Conservation (phyloP, 1,140 invertebrate species). For the Sminthurides bifidus region DNA sequence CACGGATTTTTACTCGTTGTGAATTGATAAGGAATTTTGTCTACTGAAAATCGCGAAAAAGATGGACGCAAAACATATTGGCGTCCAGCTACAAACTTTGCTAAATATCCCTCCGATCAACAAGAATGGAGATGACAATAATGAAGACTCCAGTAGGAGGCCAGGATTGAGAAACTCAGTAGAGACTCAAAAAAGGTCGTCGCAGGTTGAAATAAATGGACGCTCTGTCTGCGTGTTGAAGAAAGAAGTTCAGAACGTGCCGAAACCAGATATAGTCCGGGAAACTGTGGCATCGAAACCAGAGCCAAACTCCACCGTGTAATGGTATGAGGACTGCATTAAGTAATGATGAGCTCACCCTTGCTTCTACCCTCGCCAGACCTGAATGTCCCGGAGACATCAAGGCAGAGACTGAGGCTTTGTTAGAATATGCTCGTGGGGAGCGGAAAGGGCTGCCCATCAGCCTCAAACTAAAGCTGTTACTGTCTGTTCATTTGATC, state of each 20-base stretch:
- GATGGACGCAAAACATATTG: slow-evolving; percentile 13
- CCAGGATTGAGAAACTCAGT: background rate
- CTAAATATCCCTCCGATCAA: slow-evolving; percentile 22
- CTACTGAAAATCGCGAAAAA: too few species aligned
- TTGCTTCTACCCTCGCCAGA: background rate
- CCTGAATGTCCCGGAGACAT: slow-evolving; percentile 13
- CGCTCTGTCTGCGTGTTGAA: background rate
- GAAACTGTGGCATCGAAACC: background rate
- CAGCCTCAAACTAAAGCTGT: background rate
- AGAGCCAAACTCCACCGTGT: background rate
- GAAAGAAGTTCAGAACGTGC: background rate
- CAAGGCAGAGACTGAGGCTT: background rate
- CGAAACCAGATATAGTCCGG: background rate
- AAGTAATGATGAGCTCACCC: background rate
- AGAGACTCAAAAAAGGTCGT: background rate
- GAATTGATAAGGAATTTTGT: too few species aligned
- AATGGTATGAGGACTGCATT: background rate
- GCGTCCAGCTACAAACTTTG: slow-evolving; percentile 14
- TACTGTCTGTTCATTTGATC: slow-evolving; percentile 12
- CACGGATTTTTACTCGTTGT: too few species aligned
- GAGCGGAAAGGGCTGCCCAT: background rate
- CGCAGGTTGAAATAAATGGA: background rate
- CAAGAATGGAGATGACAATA: background rate
- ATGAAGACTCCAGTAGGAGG: background rate
- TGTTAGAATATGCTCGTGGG: background rate